These are phyloP conservation scores for Chelmon rostratus DNA, from an alignment of 2,797 vertebrate genomes.

Conservation along the genomic window DNA sequence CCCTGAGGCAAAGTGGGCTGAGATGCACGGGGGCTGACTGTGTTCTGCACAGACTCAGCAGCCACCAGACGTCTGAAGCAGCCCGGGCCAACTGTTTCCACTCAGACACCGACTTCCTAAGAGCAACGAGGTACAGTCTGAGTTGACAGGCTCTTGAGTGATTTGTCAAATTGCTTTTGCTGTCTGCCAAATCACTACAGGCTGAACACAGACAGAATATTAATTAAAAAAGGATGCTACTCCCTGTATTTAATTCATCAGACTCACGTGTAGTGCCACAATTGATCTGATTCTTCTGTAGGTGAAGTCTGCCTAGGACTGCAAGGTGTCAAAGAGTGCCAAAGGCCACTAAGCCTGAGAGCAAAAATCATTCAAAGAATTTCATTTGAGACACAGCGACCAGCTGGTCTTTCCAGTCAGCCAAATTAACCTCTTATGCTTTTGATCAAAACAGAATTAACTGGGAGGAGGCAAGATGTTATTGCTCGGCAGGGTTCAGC, in stretches of 20 bases:
- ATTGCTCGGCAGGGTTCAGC: conserved; percentile 69
- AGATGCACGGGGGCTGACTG: conserved; percentile 55
- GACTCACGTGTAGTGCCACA: background rate
- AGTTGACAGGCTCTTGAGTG: conserved; percentile 53
- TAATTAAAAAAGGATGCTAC: conserved; percentile 17
- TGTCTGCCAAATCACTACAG: conserved; percentile 49
- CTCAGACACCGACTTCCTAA: conserved; percentile 63
- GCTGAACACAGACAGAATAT: conserved; percentile 38
- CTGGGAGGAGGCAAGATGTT: conserved; percentile 71
- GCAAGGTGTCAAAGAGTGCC: conserved; percentile 58
- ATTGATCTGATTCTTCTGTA: conserved; percentile 15
- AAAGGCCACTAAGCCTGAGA: conserved; percentile 50
- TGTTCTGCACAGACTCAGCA: conserved; percentile 41
- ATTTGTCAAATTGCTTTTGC: conserved; percentile 59
- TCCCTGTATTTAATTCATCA: conserved; percentile 15
- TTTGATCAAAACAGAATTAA: conserved; percentile 86
- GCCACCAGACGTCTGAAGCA: conserved; percentile 70
- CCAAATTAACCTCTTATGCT: conserved; percentile 79
- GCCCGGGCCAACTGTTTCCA: conserved; percentile 73
- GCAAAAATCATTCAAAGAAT: conserved; percentile 59
- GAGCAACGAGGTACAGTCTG: conserved; percentile 46
- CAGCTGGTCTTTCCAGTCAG: conserved; percentile 78
- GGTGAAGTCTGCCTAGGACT: background rate
- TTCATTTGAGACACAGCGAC: conserved; percentile 75
- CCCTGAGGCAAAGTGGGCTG: conserved; percentile 70